phyloP scores from a whole-genome alignment of 2,113 vertebrate species.

The Uropsilus gracilis region DNA sequence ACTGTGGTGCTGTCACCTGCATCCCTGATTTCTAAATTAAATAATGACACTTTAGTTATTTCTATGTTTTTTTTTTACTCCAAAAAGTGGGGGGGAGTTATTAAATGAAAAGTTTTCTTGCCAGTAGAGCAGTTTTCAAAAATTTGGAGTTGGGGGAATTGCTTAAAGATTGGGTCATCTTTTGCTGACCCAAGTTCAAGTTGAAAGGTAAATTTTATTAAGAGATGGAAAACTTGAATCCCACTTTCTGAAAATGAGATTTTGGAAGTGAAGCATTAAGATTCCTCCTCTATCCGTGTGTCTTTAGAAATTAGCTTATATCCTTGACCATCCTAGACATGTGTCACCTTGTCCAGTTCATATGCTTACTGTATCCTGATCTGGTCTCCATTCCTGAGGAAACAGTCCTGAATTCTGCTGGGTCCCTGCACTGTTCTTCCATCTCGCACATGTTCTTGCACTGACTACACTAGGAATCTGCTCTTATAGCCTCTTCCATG shows the following conservation, averaged over 20 bases:
- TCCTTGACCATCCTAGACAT: not conserved
- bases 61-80: not conserved
- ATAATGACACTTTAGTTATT: not conserved
- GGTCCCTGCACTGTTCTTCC: not conserved
- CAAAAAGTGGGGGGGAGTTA: not conserved
- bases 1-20: not conserved
- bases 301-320: constrained; percentile 58
- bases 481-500: rapidly evolving
- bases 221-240: not conserved
- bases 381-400: not conserved
- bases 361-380: not conserved
- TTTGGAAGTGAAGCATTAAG: constrained; percentile 58
- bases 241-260: constrained; percentile 27
- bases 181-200: constrained; percentile 1
- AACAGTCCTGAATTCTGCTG: not conserved
- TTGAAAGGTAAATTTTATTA: constrained; percentile 4
- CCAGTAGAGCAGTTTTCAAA: not conserved
- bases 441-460: not conserved
- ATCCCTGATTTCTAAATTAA: not conserved
- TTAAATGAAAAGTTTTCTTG: not conserved
- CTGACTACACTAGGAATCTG: not conserved
- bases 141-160: not conserved
- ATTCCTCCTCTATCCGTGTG: not conserved
- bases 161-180: not conserved
- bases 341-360: no score